These are phyloP conservation scores for Penaeus vannamei DNA, from an alignment of 1,140 invertebrate species.

Conservation along the genomic window DNA sequence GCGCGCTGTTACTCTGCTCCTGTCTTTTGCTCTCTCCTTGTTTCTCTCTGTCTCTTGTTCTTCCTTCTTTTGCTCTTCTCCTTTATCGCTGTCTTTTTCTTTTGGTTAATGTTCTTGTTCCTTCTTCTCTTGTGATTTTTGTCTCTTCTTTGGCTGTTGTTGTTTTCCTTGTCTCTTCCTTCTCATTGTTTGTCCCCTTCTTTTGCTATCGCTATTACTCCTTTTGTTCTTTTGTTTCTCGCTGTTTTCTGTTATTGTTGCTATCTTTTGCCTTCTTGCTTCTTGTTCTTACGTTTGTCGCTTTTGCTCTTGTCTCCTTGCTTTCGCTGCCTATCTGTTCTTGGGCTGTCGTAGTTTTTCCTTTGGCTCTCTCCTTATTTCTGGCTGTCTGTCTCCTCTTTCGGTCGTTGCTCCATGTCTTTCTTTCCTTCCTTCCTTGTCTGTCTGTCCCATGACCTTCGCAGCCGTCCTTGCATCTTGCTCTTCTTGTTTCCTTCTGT, in stretches of 20 bases:
- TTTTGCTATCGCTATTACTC: too few relatives aligned
- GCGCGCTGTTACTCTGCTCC: conserved; percentile 26
- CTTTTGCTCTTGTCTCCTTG: too few relatives aligned
- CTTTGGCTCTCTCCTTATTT: conserved; percentile 25
- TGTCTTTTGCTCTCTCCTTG: conserved; percentile 32
- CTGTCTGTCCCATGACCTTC: not conserved
- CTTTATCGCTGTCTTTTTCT: not conserved
- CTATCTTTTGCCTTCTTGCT: too few relatives aligned
- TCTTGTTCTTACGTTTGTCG: too few relatives aligned
- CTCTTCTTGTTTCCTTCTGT: not conserved
- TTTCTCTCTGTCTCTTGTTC: not conserved
- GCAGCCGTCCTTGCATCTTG: not conserved
- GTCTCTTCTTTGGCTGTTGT: too few relatives aligned
- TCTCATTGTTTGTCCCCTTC: too few relatives aligned
- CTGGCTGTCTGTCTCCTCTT: not conserved
- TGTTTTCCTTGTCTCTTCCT: too few relatives aligned
- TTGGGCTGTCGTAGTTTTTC: conserved; percentile 28
- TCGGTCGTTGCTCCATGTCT: not conserved
- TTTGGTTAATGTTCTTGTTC: conserved; percentile 19
- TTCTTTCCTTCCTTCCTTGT: not conserved
- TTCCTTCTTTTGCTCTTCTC: too few relatives aligned
- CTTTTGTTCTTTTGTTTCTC: too few relatives aligned
- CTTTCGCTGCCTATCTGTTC: not conserved
- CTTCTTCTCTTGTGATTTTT: not conserved
- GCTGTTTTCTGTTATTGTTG: too few relatives aligned